Percentiles rank a stretch among this genome's conserved stretches.
phyloP scores from a whole-genome alignment of 2,888 invertebrate genomes.

The Philereme transversata region DNA sequence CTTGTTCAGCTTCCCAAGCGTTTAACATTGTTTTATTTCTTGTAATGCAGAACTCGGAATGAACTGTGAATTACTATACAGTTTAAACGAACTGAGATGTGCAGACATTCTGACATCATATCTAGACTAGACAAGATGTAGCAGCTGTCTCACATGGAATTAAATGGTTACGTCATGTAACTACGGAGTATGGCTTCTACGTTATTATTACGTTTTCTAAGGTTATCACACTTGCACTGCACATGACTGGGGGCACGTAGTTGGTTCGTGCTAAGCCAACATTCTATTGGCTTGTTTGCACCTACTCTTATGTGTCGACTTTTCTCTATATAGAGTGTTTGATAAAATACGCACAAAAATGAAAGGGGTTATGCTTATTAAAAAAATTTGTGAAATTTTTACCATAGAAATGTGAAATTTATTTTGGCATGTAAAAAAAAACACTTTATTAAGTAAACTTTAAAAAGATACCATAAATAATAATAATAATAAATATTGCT shows the following conservation, averaged over 20 bases:
- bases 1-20: constrained; percentile 69
- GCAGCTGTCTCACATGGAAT: constrained; percentile 27
- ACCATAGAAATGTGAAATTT: too few species aligned
- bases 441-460: too few species aligned
- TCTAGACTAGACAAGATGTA: constrained; percentile 31
- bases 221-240: constrained; percentile 24
- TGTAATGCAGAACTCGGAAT: constrained; percentile 35
- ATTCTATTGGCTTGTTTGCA: constrained; percentile 4
- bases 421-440: too few species aligned
- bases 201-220: constrained; percentile 25
- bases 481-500: too few species aligned
- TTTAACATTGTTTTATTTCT: constrained; percentile 66
- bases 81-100: constrained; percentile 25
- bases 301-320: not conserved
- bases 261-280: constrained; percentile 12
- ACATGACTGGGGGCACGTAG: constrained; percentile 17
- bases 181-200: constrained; percentile 15
- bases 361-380: too few species aligned
- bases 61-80: constrained; percentile 47
- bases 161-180: constrained; percentile 31
- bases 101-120: constrained; percentile 30
- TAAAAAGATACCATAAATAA: too few species aligned
- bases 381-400: too few species aligned
- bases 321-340: too few species aligned
- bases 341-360: too few species aligned